Evolutionary conservation across 2,888 invertebrate genomes (phyloP).

Genomic region (Platypus cylindrus): DNA sequence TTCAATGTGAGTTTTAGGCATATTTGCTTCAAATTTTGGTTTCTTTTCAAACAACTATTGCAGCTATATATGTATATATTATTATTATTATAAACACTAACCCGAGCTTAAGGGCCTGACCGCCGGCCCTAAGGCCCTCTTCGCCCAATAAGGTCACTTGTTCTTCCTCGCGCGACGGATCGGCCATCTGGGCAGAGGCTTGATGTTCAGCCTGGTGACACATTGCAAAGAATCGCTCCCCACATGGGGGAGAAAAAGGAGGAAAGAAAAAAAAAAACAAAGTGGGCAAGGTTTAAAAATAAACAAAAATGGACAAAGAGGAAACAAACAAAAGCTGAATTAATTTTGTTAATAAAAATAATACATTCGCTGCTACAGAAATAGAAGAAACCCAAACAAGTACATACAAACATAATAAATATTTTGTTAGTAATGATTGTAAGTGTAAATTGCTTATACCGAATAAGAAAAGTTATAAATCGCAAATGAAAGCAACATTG

Average conservation of each 20-base stretch:
- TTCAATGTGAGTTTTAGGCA: too few species aligned
- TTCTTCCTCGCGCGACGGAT: slow-evolving; percentile 90
- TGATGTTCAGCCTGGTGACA: slow-evolving; percentile 56
- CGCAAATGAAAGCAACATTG: too few species aligned
- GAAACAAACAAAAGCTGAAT: slow-evolving; percentile 14
- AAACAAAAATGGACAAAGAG: slow-evolving; percentile 8
- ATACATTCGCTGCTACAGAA: too few species aligned
- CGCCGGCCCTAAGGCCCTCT: slow-evolving; percentile 87
- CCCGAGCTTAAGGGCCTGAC: slow-evolving; percentile 96
- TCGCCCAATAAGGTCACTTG: slow-evolving; percentile 93
- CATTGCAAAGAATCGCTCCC: slow-evolving; percentile 36
- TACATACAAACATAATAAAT: slow-evolving; percentile 16
- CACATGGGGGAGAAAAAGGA: slow-evolving; percentile 7
- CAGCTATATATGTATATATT: too few species aligned
- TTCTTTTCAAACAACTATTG: too few species aligned
- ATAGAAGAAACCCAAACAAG: slow-evolving; percentile 16
- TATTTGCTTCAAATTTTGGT: too few species aligned
- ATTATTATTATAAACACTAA: too few species aligned
- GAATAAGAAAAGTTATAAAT: too few species aligned
- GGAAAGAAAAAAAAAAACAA: slow-evolving; percentile 4
- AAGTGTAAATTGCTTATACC: too few species aligned
- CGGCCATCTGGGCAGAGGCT: slow-evolving; percentile 77
- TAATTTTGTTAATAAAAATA: too few species aligned
- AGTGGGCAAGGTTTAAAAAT: slow-evolving; percentile 8
- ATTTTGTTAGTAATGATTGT: slow-evolving; percentile 17